A percentile compares a stretch with the other conserved stretches of the same genome.
phyloP scores from a whole-genome alignment of 1,140 invertebrate species.

The Trichonephila clavipes region DNA sequence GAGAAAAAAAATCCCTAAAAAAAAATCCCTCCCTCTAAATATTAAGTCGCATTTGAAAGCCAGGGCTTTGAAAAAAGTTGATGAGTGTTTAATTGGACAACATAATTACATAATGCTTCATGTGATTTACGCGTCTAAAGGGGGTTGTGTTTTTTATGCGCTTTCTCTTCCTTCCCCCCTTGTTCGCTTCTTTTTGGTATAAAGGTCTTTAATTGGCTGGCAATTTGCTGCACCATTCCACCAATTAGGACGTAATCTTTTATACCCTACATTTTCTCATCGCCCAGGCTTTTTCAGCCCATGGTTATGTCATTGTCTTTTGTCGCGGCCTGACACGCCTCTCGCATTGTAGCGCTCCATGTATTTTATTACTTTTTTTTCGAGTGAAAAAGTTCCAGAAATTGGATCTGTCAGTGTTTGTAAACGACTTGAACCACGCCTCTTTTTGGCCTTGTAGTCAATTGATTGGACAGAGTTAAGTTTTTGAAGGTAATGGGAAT shows the following conservation, averaged over 20 bases:
- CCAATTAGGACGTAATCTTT: conserved; percentile 38
- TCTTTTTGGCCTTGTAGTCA: not conserved
- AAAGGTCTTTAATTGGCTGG: conserved; percentile 40
- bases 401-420: conserved; percentile 39
- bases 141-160: not conserved
- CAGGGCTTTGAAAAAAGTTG: conserved; percentile 4
- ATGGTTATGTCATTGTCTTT: not conserved
- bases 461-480: not conserved
- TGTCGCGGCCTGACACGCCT: not conserved
- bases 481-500: not conserved
- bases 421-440: not conserved
- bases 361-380: not conserved
- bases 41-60: conserved; percentile 32
- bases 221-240: conserved; percentile 45
- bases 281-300: not conserved
- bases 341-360: not conserved
- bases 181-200: not conserved
- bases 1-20: not conserved
- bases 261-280: too few relatives aligned
- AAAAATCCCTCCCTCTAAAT: conserved; percentile 2
- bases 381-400: not conserved
- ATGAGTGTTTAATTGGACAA: conserved; percentile 57
- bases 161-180: not conserved
- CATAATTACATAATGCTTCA: conserved; percentile 54
- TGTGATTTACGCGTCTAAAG: conserved; percentile 31